Conservation (phyloP, 2,797 vertebrate species). For the Phrynocephalus vlangalii region DNA sequence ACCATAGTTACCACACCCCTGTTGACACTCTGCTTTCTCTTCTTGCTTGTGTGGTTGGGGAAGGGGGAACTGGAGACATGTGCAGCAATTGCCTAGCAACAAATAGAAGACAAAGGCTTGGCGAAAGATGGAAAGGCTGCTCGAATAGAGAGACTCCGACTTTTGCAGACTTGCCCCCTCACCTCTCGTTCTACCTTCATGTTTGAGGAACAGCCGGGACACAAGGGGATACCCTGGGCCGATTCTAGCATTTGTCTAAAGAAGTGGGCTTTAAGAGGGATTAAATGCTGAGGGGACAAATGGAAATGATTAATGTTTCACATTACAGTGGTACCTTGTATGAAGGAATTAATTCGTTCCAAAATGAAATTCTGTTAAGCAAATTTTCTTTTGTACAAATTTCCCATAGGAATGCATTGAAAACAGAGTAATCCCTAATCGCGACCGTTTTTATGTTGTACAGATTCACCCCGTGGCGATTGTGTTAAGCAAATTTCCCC, state of each 20-base stretch:
- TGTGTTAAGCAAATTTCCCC: no score
- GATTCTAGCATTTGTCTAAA: background rate
- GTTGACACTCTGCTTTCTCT: background rate
- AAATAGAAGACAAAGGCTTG: background rate
- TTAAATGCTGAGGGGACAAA: no score
- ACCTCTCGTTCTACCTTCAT: background rate
- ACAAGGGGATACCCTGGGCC: background rate
- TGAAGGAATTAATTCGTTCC: no score
- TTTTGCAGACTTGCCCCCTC: background rate
- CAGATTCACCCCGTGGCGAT: no score
- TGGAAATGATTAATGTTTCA: no score
- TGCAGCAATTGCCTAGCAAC: constrained; percentile 38
- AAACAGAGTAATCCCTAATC: no score
- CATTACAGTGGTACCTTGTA: no score
- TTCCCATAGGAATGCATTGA: no score
- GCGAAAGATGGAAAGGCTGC: background rate
- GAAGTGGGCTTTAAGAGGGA: no score
- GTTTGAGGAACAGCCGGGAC: background rate
- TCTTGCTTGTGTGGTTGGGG: background rate
- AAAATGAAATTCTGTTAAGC: no score
- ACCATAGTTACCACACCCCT: constrained; percentile 8
- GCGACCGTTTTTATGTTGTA: no score
- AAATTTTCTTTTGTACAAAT: no score
- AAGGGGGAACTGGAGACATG: background rate
- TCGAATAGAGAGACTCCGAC: background rate